These are phyloP conservation scores for Diogma glabrata DNA, from an alignment of 2,888 invertebrate genomes.

Conservation along the genomic window DNA sequence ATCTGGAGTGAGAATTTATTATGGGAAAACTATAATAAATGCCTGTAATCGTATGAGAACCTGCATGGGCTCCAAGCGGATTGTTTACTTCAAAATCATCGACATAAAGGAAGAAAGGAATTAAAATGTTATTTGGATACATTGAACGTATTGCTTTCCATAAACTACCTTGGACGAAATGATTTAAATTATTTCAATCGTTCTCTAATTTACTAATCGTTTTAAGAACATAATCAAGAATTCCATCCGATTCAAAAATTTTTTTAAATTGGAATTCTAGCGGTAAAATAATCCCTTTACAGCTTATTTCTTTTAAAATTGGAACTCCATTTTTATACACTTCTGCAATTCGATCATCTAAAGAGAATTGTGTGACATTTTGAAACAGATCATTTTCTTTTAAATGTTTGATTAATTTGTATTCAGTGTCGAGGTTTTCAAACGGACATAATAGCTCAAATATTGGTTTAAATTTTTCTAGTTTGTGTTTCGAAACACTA, in stretches of 20 bases:
- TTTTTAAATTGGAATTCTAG: slow-evolving; percentile 16
- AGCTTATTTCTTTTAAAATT: slow-evolving; percentile 13
- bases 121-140: slow-evolving; percentile 19
- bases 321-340: slow-evolving; percentile 9
- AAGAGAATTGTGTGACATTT: neutral
- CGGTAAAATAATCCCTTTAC: slow-evolving; percentile 16
- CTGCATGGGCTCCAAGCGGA: slow-evolving; percentile 21
- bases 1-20: neutral
- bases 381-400: neutral
- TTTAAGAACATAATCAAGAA: slow-evolving; percentile 13
- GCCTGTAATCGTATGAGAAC: slow-evolving; percentile 18
- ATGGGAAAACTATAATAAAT: neutral
- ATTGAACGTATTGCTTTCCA: slow-evolving; percentile 20
- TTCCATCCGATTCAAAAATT: slow-evolving; percentile 15
- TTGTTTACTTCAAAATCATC: slow-evolving; percentile 24
- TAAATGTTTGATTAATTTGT: slow-evolving; percentile 5
- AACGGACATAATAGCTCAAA: neutral
- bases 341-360: slow-evolving; percentile 1
- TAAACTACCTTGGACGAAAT: slow-evolving; percentile 20
- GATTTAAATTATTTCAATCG: slow-evolving; percentile 12
- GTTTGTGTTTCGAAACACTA: too few species aligned
- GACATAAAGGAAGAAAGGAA: slow-evolving; percentile 20
- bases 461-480: neutral
- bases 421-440: neutral
- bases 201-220: slow-evolving; percentile 6